phyloP scores from a whole-genome alignment of 2,113 vertebrate genomes.

The Axis porcinus region DNA sequence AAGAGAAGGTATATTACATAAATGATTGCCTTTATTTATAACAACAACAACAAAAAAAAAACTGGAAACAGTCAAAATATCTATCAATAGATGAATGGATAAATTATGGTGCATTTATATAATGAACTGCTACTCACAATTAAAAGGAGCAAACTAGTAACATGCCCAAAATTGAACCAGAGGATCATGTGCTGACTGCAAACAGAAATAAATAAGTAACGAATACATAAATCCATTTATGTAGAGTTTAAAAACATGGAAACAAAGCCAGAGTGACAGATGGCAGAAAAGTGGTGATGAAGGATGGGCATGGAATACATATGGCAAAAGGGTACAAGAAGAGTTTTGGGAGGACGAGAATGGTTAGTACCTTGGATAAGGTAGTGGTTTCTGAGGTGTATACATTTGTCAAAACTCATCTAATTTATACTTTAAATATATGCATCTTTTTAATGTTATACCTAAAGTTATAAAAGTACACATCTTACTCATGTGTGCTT shows the following conservation, averaged over 20 bases:
- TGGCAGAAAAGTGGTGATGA: not conserved
- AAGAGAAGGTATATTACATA: not conserved
- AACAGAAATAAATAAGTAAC: not conserved
- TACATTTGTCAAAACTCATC: not conserved
- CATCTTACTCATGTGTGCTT: not conserved
- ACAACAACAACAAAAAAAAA: not conserved
- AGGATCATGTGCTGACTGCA: not conserved
- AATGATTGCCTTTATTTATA: not conserved
- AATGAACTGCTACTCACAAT: not conserved
- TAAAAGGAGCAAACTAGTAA: not conserved
- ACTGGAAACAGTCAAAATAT: not conserved
- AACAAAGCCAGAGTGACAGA: not conserved
- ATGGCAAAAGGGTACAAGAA: not conserved
- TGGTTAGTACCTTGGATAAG: not conserved
- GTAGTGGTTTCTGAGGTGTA: not conserved
- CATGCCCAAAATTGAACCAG: not conserved
- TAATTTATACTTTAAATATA: not conserved
- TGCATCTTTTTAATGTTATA: not conserved
- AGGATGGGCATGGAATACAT: fast-evolving
- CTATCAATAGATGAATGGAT: not conserved
- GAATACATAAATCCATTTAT: not conserved
- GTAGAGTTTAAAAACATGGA: not conserved
- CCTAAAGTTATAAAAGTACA: not conserved
- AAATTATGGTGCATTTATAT: fast-evolving
- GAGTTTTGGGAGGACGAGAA: not conserved